Evolutionary conservation across 2,888 invertebrate genomes (phyloP).

Genomic region (Cephus spinipes): DNA sequence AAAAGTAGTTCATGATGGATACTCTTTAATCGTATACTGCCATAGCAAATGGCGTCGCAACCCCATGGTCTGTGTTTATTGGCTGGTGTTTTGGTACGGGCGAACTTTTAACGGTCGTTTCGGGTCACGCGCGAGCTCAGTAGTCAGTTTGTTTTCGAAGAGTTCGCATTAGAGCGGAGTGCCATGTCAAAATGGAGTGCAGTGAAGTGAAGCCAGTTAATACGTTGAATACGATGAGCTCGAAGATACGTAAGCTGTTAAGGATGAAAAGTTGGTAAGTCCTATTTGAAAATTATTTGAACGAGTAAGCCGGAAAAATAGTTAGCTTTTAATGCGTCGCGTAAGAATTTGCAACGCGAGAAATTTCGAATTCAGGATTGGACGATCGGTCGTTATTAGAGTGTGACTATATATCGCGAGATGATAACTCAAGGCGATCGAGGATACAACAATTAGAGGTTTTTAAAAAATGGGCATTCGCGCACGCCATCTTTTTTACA

Average conservation of each 20-base stretch:
- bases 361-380: neutral
- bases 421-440: neutral
- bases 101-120: neutral
- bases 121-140: neutral
- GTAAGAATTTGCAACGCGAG: neutral
- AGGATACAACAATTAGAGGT: neutral
- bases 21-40: neutral
- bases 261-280: neutral
- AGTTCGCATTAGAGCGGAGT: neutral
- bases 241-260: neutral
- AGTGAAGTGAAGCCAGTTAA: neutral
- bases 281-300: neutral
- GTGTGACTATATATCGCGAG: neutral
- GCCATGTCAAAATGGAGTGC: neutral
- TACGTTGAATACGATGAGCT: neutral
- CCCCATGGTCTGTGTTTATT: neutral
- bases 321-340: neutral
- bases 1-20: neutral
- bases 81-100: neutral
- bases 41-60: neutral
- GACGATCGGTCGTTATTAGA: neutral
- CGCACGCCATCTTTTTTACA: neutral
- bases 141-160: conserved; percentile 6
- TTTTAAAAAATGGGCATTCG: neutral
- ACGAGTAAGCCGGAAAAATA: neutral